A percentile compares a stretch with the other conserved stretches of the same genome.
These are phyloP conservation scores for Drosophila sproati DNA, from an alignment of 1,140 invertebrate genomes.

Conservation along the genomic window DNA sequence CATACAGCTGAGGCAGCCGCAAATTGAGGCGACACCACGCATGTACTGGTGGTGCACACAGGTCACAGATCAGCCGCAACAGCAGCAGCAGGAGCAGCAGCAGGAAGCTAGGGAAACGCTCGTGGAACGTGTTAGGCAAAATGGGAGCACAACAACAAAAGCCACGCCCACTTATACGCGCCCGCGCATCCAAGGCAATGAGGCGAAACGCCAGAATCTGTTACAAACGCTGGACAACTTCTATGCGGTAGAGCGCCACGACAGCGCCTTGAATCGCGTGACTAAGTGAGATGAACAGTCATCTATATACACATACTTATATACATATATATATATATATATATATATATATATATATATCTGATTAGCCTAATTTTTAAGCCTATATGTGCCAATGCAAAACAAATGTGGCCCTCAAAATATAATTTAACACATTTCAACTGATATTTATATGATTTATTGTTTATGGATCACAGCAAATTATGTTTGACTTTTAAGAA, in stretches of 20 bases:
- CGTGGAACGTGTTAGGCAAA: constrained; percentile 17
- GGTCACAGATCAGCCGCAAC: constrained; percentile 31
- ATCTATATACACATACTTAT: neutral
- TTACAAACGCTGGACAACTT: constrained; percentile 63
- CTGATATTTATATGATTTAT: neutral
- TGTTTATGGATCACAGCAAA: constrained; percentile 1
- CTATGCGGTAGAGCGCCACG: constrained; percentile 60
- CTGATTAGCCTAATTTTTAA: constrained; percentile 49
- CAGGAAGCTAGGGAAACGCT: constrained; percentile 14
- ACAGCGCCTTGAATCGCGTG: constrained; percentile 73
- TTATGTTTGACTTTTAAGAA: neutral
- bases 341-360: constrained; percentile 7
- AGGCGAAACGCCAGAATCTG: constrained; percentile 59
- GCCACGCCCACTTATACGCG: constrained; percentile 56
- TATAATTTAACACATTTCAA: neutral
- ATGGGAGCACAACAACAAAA: constrained; percentile 1
- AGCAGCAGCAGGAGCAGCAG: neutral
- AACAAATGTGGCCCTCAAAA: neutral
- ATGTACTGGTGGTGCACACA: constrained; percentile 74
- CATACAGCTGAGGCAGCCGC: constrained; percentile 54
- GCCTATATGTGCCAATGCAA: constrained; percentile 54
- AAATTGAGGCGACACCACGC: constrained; percentile 14
- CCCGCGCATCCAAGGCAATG: constrained; percentile 59
- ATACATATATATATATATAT: constrained; percentile 9
- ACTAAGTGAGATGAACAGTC: constrained; percentile 50